Base-by-base conservation (phyloP, 2,888 invertebrate genomes). In the Amaurobius ferox region DNA sequence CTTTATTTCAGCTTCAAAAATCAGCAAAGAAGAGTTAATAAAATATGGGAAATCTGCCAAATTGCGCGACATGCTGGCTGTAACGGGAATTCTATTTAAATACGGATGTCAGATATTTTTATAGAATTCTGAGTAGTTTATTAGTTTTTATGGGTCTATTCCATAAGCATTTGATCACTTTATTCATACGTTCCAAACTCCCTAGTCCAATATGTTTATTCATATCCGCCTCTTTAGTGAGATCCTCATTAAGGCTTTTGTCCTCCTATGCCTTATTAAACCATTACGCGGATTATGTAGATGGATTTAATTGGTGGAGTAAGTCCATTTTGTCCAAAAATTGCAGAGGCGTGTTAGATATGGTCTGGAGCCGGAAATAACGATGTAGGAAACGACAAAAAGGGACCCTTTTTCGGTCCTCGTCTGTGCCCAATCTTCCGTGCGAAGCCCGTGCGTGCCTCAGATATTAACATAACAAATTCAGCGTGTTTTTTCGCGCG, bases 151-250 rank as follows among this genome's bases (percentile, higher is more conserved):
- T 16, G 44, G 16, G 16, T 16, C 44, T 13, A 44, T 44, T 44
- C 13, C 6, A 44, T 16, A 7, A 16, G 44, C 44, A 2, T 44
- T 44, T 16, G 16, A 16, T n/a, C n/a, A n/a, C n/a, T n/a, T n/a
- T n/a, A n/a, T n/a, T n/a, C n/a, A n/a, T n/a, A n/a, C n/a, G n/a
- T n/a, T n/a, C n/a, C n/a, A n/a, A n/a, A n/a, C n/a, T n/a, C 26
- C 39, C n/a, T 62, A 30, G 61, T 28, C 62, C 62, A 28, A n/a
- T n/a, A 74, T 74, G 64, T 74, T 64, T 74, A 74, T 74, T 74
- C 74, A 74, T 72, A 61, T 19, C 39, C 13, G 3, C 29, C 7
- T 40, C 19, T 40, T 74, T 5, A 26, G 13, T 6, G 28, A 74
- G n/a, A 16, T 1, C 40, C 39, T 16, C 39, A 19, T 39, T 16